Conservation (phyloP, 2,113 vertebrate genomes). For the Ameiurus melas region DNA sequence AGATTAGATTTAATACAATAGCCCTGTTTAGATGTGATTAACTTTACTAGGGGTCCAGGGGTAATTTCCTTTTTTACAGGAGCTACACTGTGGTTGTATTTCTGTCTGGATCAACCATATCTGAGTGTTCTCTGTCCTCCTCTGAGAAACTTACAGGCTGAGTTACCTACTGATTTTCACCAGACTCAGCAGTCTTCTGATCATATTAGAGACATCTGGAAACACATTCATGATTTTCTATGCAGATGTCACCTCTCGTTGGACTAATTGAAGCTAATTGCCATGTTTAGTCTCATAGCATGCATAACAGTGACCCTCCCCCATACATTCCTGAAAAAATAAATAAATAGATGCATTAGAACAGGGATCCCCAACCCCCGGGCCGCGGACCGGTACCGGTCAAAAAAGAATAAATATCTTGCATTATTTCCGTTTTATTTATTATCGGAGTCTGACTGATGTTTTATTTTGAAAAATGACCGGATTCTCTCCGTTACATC, state of each 20-base stretch:
- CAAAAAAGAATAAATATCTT: too few species aligned
- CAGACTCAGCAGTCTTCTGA: neutral
- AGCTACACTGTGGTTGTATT: neutral
- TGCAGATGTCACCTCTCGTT: neutral
- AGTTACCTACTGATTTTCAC: neutral
- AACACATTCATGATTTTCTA: neutral
- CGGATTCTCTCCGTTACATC: too few species aligned
- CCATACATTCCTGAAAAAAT: neutral
- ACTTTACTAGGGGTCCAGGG: neutral
- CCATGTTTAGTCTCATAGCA: too few species aligned
- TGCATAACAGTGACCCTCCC: too few species aligned
- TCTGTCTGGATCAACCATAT: neutral
- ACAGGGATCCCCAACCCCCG: too few species aligned
- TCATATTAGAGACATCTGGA: neutral
- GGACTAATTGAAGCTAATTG: neutral
- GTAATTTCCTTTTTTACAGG: neutral
- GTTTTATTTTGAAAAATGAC: too few species aligned
- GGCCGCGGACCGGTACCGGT: too few species aligned
- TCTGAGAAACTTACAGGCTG: neutral
- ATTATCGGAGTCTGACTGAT: too few species aligned
- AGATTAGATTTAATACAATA: neutral
- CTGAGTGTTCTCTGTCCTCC: neutral
- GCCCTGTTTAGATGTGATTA: neutral
- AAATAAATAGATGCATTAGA: too few species aligned
- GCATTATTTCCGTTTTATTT: too few species aligned